Conservation (phyloP, 2,888 invertebrate species). For the Melieria picta region DNA sequence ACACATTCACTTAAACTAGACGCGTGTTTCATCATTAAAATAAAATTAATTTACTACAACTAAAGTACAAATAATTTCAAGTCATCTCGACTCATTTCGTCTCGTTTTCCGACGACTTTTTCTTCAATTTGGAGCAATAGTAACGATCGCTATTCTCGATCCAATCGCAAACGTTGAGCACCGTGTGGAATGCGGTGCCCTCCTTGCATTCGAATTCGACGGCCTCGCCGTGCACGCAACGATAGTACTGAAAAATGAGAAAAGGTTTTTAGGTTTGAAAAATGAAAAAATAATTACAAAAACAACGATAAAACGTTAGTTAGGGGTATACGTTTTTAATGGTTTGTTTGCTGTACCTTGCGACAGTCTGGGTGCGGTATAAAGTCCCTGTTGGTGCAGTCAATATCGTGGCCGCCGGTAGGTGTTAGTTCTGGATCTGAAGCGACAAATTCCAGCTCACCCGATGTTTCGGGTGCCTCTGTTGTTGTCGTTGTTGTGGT, state of each 20-base stretch:
- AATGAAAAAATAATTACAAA: not conserved
- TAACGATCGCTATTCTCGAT: conserved; percentile 75
- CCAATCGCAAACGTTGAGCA: conserved; percentile 83
- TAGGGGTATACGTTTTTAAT: not conserved
- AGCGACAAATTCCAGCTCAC: conserved; percentile 28
- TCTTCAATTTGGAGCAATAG: conserved; percentile 58
- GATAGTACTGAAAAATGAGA: conserved; percentile 75
- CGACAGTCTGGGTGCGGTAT: conserved; percentile 71
- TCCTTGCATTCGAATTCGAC: conserved; percentile 77
- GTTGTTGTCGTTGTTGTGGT: conserved; percentile 41
- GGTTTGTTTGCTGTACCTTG: conserved; percentile 65
- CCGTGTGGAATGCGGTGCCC: conserved; percentile 80
- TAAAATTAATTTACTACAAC: not conserved
- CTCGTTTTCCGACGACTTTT: conserved; percentile 46
- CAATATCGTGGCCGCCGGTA: conserved; percentile 55
- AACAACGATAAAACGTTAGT: not conserved
- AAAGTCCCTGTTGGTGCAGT: conserved; percentile 70
- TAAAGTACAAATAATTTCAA: conserved; percentile 7
- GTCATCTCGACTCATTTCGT: conserved; percentile 36
- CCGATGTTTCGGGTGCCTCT: conserved; percentile 21
- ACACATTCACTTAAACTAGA: too few species aligned
- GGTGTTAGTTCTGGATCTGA: conserved; percentile 40
- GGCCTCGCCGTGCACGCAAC: conserved; percentile 83
- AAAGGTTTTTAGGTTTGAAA: conserved; percentile 38
- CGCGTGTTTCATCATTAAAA: not conserved